Base-by-base conservation (phyloP, 1,140 invertebrate species). In the Zaprionus africanus region DNA sequence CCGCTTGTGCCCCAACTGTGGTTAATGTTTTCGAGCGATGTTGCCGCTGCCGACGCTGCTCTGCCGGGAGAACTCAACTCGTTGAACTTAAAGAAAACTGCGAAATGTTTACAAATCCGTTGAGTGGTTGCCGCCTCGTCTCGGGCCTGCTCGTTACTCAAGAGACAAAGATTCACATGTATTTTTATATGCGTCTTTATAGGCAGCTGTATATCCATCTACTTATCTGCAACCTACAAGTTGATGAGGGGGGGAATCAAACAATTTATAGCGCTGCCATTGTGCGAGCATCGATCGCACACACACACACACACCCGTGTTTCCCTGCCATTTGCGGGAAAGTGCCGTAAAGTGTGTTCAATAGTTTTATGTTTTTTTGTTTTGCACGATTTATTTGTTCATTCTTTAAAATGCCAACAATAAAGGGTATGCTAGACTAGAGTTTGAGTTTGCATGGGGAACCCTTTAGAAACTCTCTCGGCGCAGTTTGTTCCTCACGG, bases 181-280 rank as follows among this genome's bases (percentile, higher is more conserved):
- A 83, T 88, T 78, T 84, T 81, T 83, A 88, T 87, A 83, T 88
- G 77, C 80, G 77, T 80, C 83, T 87, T 87, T 80, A 87, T 88
- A 72, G 83, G 53, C 83, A 67, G 54, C 56, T 22, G 65, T 78
- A 53, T 63, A 69, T 57, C 46, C 51, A 61, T 60, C 49, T 65
- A 82, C 72, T 71, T 82, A 70, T 62, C 67, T 38, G 51, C 34
- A 36, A 41, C 28, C n/a, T 72, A 67, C 63, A 81, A 60, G 65
- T 77, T 57, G 67, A 69, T 69, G 60, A 51, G 57, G 62, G 60
- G 43, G 24, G 63, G 26, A 76, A 60, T 64, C 22, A 41, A 9
- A 53, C 43, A 53, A 56, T 76, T 71, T 64, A 58, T 58, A n/a
- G 59, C 59, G 28, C 26, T 17, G 38, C n/a, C 13, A 51, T 49